Conservation (phyloP, 2,113 vertebrate species). For the Mobula hypostoma region DNA sequence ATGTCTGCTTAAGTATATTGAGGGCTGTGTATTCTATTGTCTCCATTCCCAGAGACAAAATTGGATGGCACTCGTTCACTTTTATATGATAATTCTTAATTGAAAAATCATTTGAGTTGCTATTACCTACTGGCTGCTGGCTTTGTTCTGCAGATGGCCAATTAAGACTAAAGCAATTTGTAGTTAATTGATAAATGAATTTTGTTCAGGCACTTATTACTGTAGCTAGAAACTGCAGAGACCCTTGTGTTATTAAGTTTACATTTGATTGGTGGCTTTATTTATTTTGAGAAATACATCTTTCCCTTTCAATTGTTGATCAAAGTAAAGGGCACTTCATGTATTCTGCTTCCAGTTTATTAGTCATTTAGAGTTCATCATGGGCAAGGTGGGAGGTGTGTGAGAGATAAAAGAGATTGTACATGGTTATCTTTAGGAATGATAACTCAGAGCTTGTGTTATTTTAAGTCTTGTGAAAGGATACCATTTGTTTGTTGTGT, state of each 20-base stretch:
- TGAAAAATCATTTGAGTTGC: not conserved
- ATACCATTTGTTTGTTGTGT: not conserved
- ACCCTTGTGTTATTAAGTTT: not conserved
- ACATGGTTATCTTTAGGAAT: not conserved
- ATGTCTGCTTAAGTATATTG: not conserved
- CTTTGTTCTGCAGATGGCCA: conserved; percentile 16
- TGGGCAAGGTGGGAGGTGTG: not conserved
- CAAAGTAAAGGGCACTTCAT: not conserved
- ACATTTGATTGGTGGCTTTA: not conserved
- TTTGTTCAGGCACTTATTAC: not conserved
- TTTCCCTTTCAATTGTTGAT: not conserved
- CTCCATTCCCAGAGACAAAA: not conserved
- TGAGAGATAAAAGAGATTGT: not conserved
- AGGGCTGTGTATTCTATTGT: not conserved
- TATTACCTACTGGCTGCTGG: not conserved
- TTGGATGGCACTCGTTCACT: not conserved
- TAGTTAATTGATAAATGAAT: not conserved
- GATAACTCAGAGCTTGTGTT: not conserved
- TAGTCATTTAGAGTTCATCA: not conserved
- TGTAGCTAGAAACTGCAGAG: not conserved
- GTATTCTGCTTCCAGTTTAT: not conserved
- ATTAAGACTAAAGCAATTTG: not conserved
- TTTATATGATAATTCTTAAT: conserved; percentile 21
- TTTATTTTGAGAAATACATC: not conserved
- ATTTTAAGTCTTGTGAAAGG: not conserved